Percentiles rank a stretch among this genome's conserved stretches.
Conservation (phyloP, 2,888 invertebrate species). For the Ditula angustiorana region DNA sequence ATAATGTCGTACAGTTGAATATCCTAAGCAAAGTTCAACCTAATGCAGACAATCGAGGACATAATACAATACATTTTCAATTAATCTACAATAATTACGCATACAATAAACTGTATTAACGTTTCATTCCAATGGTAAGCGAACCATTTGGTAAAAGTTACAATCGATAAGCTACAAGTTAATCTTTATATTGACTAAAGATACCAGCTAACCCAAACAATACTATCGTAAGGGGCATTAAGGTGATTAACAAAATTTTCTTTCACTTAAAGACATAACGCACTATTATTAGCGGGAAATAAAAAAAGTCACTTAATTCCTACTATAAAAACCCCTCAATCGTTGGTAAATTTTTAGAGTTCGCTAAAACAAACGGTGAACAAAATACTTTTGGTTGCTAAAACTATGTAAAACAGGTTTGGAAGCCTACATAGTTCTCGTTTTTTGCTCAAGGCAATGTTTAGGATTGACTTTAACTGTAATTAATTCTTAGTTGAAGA, state of each 20-base stretch:
- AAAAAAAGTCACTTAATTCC: not conserved
- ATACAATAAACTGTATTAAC: not conserved
- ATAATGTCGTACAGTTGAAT: too few relatives aligned
- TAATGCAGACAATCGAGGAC: too few relatives aligned
- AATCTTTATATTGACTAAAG: not conserved
- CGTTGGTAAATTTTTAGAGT: not conserved
- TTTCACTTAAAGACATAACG: not conserved
- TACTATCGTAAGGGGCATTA: not conserved
- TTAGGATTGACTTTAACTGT: conserved; percentile 20
- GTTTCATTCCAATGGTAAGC: not conserved
- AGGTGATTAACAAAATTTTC: not conserved
- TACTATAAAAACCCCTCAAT: not conserved
- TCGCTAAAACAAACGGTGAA: not conserved
- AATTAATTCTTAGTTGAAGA: conserved; percentile 33
- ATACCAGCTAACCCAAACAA: not conserved
- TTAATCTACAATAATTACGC: not conserved
- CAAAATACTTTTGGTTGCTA: conserved; percentile 16
- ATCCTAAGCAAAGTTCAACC: too few relatives aligned
- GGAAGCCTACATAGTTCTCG: conserved; percentile 5
- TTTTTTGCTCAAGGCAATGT: conserved; percentile 18
- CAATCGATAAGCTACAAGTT: not conserved
- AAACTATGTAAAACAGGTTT: conserved; percentile 24
- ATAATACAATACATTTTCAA: not conserved
- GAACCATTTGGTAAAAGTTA: not conserved
- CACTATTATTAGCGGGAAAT: not conserved